Conservation (phyloP, 2,797 vertebrate genomes). For the Syngnathus rostellatus region DNA sequence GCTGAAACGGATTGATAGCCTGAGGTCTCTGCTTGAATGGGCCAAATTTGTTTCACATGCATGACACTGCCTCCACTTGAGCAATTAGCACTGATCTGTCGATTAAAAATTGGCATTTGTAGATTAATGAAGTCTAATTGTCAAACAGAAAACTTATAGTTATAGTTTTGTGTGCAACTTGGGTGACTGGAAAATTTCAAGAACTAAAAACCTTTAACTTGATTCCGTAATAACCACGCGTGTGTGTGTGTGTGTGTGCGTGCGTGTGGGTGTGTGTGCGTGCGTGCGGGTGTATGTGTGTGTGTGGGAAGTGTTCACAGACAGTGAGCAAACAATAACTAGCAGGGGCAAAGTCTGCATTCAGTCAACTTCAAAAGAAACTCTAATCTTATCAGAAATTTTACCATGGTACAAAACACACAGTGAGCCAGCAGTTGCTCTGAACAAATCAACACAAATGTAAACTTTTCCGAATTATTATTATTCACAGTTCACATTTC, state of each 20-base stretch:
- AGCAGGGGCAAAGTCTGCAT: conserved; percentile 68
- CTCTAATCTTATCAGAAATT: conserved; percentile 69
- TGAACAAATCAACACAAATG: conserved; percentile 8
- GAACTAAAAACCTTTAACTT: conserved; percentile 31
- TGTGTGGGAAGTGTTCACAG: conserved; percentile 28
- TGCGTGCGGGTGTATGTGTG: background rate
- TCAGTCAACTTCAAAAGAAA: conserved; percentile 60
- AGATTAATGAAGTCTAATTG: no score
- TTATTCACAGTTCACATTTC: background rate
- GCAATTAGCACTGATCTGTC: background rate
- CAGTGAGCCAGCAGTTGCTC: conserved; percentile 12
- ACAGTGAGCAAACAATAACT: conserved; percentile 57
- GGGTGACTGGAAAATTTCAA: conserved; percentile 3
- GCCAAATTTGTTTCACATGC: background rate
- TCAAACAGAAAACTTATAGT: background rate
- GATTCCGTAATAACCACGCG: conserved; percentile 14
- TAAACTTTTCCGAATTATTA: background rate
- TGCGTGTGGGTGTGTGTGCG: conserved; percentile 1
- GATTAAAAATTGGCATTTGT: background rate
- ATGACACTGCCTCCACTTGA: background rate
- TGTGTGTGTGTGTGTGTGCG: no score
- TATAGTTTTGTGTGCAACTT: background rate
- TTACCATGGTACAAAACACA: conserved; percentile 45
- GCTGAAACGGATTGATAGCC: background rate
- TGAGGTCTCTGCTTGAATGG: background rate